These are phyloP conservation scores for Oscheius sp. DNA, from an alignment of 2,888 invertebrate genomes.

Conservation along the genomic window DNA sequence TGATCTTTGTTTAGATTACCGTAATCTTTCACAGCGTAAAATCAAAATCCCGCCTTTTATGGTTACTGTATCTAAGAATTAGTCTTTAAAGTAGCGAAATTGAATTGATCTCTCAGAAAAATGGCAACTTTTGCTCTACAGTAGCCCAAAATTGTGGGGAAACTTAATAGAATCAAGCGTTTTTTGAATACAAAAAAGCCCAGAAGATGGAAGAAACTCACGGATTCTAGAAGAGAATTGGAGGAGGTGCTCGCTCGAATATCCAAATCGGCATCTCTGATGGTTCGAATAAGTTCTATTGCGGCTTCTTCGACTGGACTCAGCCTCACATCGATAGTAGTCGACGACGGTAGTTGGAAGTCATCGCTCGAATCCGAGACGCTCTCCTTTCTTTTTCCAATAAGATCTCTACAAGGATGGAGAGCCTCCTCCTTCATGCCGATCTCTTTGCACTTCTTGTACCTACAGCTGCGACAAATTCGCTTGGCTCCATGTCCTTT, in stretches of 20 bases:
- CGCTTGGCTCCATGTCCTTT: constrained; percentile 39
- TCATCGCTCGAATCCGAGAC: constrained; percentile 33
- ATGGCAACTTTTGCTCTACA: too few species aligned
- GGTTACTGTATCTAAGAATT: too few species aligned
- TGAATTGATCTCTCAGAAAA: too few species aligned
- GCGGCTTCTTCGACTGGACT: constrained; percentile 3
- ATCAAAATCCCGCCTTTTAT: too few species aligned
- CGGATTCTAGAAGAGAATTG: neutral
- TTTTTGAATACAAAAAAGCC: neutral
- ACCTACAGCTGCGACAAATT: constrained; percentile 49
- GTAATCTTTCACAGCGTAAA: too few species aligned
- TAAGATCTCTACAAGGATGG: constrained; percentile 49
- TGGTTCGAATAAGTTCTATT: neutral
- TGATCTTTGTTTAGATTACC: too few species aligned
- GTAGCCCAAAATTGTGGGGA: too few species aligned
- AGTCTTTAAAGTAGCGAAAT: too few species aligned
- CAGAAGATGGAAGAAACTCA: too few species aligned
- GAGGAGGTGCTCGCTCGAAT: constrained; percentile 20
- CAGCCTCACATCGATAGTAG: neutral
- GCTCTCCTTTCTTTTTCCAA: constrained; percentile 40
- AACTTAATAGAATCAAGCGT: too few species aligned
- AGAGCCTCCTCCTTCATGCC: constrained; percentile 54
- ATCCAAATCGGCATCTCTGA: neutral
- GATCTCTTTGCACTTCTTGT: constrained; percentile 43
- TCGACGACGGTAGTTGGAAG: constrained; percentile 30